phyloP scores from a whole-genome alignment of 2,797 vertebrate genomes.

The Ateles fusciceps region DNA sequence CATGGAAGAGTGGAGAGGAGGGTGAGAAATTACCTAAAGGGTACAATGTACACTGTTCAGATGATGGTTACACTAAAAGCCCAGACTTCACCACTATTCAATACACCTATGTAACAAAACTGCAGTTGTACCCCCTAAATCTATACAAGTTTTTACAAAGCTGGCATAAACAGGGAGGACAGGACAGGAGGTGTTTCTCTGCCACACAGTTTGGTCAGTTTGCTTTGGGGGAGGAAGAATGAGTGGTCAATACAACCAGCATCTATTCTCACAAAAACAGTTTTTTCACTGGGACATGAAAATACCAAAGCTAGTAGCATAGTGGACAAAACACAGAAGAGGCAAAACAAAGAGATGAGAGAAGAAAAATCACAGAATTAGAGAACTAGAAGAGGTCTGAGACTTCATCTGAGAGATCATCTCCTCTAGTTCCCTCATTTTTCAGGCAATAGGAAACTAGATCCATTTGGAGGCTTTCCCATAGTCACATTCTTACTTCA shows the following conservation, averaged over 20 bases:
- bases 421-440: neutral
- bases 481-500: accelerated
- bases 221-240: neutral
- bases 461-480: neutral
- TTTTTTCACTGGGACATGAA: neutral
- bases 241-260: neutral
- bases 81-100: neutral
- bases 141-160: neutral
- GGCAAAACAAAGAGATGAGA: neutral
- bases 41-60: neutral
- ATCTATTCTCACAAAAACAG: neutral
- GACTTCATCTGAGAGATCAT: too few species aligned
- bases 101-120: neutral
- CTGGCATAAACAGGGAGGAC: neutral
- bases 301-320: neutral
- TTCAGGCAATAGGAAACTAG: neutral
- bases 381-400: neutral
- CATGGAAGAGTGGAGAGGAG: neutral
- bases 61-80: neutral
- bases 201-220: too few species aligned
- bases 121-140: neutral
- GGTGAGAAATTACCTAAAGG: neutral
- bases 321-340: neutral
- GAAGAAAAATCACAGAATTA: neutral
- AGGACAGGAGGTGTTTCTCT: neutral